Evolutionary conservation across 2,797 vertebrate genomes (phyloP), one percentile per base, ranked within the genome.

Genomic region (Aplochiton taeniatus): DNA sequence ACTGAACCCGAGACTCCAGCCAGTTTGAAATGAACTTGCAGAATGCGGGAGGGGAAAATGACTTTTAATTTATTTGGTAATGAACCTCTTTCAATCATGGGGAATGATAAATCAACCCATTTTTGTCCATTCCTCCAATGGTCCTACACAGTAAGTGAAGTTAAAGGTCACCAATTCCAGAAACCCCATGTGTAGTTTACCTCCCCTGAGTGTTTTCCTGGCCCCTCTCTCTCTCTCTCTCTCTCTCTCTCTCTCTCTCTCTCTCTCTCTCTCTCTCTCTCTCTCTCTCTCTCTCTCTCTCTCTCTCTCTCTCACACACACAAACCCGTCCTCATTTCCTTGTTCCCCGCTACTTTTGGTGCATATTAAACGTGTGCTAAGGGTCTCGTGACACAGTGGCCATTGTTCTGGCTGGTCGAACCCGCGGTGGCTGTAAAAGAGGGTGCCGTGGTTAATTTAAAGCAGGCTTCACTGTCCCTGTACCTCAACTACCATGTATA

Each of bases 321-420:
- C 57, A 53, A 13, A 51, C 17, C n/a, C 41, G 51, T 48, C 18
- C 63, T 48, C 59, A 56, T 66, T 54, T 63, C 64, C 54, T 31
- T 55, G 68, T 56, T 62, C 51, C 47, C 52, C 75, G 68, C 16
- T 70, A 48, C 63, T 76, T 51, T 61, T 75, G 59, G 80, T 78
- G n/a, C 70, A 73, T 77, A 87, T 87, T 77, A 88, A 89, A 75
- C 4, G 51, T 16, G n/a, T 49, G 14, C 59, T 74, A 68, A 66
- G 69, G 66, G 67, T 74, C 74, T 75, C 72, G 69, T 67, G 66
- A 83, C 86, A 85, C 73, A 84, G 83, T 74, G 74, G 0, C 67
- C 73, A 81, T 87, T 89, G 84, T 90, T 85, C 57, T 47, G 57
- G 41, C 56, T 63, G 65, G 66, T 77, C 61, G 66, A 78, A 83